Evolutionary conservation across 2,113 vertebrate genomes (phyloP).

Genomic region (Macquaria ambigua): DNA sequence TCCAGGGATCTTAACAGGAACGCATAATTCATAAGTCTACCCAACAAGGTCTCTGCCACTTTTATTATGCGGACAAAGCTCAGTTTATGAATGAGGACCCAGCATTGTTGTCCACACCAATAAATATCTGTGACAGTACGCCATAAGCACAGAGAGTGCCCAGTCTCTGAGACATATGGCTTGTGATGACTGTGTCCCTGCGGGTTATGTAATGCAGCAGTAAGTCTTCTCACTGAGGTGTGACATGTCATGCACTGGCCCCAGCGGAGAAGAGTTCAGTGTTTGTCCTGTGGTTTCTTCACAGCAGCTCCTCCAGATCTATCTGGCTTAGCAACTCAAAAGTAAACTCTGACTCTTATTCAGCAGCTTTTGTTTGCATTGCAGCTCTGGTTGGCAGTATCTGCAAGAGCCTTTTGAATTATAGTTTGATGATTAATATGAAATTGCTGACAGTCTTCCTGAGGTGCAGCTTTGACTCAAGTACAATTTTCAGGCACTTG

Average conservation of each 20-base stretch:
- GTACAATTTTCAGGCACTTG: neutral
- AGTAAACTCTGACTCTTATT: conserved; percentile 31
- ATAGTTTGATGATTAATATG: neutral
- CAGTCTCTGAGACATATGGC: conserved; percentile 39
- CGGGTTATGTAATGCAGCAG: conserved; percentile 55
- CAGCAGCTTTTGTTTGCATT: conserved; percentile 7
- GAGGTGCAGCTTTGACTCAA: neutral
- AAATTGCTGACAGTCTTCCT: neutral
- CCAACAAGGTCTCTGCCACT: conserved; percentile 36
- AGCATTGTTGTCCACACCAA: conserved; percentile 35
- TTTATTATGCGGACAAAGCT: conserved; percentile 35
- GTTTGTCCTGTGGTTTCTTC: conserved; percentile 44
- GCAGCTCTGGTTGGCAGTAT: conserved; percentile 1
- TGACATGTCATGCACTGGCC: conserved; percentile 54
- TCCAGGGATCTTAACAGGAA: conserved; percentile 1
- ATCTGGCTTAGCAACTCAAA: conserved; percentile 30
- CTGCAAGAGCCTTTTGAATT: neutral
- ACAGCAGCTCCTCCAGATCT: conserved; percentile 30
- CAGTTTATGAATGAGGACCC: conserved; percentile 20
- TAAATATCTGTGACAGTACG: conserved; percentile 40
- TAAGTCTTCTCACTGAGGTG: conserved; percentile 55
- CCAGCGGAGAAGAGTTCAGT: conserved; percentile 28
- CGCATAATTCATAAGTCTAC: conserved; percentile 6
- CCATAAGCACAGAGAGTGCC: conserved; percentile 25
- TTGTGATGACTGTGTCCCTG: conserved; percentile 41